Conservation (phyloP, 2,888 invertebrate genomes). For the Eupithecia exiguata region DNA sequence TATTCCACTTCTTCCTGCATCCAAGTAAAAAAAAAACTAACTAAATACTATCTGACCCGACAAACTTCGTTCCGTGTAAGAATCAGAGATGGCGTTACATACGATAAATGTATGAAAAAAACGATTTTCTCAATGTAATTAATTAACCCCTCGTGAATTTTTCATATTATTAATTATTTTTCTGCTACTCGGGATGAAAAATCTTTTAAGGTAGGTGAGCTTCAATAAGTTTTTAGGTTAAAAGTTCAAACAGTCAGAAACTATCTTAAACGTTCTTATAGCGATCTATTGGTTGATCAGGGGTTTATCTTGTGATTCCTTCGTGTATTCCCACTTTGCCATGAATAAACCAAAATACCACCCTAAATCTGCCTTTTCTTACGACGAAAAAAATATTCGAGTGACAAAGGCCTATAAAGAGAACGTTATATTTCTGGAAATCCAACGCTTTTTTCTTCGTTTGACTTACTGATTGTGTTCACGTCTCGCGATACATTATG, state of each 20-base stretch:
- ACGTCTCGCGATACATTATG: slow-evolving; percentile 55
- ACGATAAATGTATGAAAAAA: no score
- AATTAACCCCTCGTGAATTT: no score
- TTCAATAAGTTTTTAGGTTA: neutral
- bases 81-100: no score
- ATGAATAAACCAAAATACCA: neutral
- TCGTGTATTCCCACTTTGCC: neutral
- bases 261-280: neutral
- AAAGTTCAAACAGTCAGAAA: neutral
- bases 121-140: no score
- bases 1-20: no score
- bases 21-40: no score
- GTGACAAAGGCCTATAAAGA: slow-evolving; percentile 40
- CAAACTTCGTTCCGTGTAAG: no score
- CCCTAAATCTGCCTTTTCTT: neutral
- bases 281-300: no score
- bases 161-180: no score
- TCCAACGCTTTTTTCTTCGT: slow-evolving; percentile 63
- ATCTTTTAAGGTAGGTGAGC: no score
- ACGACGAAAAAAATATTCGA: neutral
- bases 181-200: no score
- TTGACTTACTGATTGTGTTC: slow-evolving; percentile 60
- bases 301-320: neutral
- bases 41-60: no score
- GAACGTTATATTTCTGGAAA: slow-evolving; percentile 74